Conservation (phyloP, 2,888 invertebrate genomes). For the Quadriops clusia region DNA sequence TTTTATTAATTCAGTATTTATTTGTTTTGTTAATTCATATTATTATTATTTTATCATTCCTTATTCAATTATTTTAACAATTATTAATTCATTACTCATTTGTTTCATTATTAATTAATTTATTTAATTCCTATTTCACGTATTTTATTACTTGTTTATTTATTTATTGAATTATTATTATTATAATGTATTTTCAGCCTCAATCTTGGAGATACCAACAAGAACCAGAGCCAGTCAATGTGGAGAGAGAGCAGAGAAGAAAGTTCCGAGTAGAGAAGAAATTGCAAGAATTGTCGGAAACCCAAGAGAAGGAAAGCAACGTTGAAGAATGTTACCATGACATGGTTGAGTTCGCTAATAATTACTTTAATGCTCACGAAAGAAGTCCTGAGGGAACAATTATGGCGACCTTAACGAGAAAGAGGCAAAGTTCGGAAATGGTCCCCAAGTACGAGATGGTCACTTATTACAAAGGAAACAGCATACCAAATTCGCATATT, state of each 20-base stretch:
- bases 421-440: slow-evolving; percentile 64
- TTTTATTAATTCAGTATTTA: too few relatives aligned
- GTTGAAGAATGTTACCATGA: slow-evolving; percentile 60
- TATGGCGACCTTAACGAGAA: slow-evolving; percentile 74
- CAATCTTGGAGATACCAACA: slow-evolving; percentile 29
- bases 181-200: slow-evolving; percentile 21
- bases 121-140: not conserved
- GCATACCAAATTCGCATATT: slow-evolving; percentile 86
- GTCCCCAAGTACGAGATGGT: slow-evolving; percentile 90
- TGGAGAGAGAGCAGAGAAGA: slow-evolving; percentile 66
- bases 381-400: slow-evolving; percentile 77
- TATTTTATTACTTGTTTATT: slow-evolving; percentile 2
- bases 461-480: slow-evolving; percentile 73
- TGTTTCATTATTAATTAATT: too few relatives aligned
- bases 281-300: slow-evolving; percentile 65
- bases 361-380: slow-evolving; percentile 83
- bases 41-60: too few relatives aligned
- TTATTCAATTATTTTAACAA: too few relatives aligned
- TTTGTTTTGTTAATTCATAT: too few relatives aligned
- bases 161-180: not conserved
- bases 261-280: slow-evolving; percentile 79
- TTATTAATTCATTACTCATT: too few relatives aligned
- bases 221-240: slow-evolving; percentile 24
- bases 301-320: slow-evolving; percentile 39
- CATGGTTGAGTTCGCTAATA: slow-evolving; percentile 86